Conservation (phyloP, 2,888 invertebrate species). For the Xanthia icteritia region DNA sequence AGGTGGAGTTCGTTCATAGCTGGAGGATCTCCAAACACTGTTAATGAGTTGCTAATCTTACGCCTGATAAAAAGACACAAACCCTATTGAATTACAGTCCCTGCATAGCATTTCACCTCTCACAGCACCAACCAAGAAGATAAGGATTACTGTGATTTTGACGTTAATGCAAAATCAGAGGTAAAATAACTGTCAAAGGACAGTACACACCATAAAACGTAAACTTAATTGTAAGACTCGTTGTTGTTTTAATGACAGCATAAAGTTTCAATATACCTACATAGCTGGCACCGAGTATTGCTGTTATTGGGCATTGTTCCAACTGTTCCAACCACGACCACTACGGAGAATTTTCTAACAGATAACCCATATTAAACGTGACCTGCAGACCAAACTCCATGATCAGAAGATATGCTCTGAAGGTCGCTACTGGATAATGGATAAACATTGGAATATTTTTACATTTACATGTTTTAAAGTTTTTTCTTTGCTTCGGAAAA, state of each 20-base stretch:
- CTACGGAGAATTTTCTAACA: constrained; percentile 22
- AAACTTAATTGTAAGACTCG: constrained; percentile 6
- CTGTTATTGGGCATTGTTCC: constrained; percentile 41
- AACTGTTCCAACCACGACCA: constrained; percentile 26
- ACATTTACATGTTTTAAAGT: background rate
- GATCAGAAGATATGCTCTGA: background rate
- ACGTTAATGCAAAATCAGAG: background rate
- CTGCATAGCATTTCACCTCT: background rate
- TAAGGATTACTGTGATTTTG: background rate
- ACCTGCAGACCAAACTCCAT: constrained; percentile 25
- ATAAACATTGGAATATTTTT: constrained; percentile 2
- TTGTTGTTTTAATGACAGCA: constrained; percentile 19
- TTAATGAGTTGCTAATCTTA: background rate
- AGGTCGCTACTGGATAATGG: background rate
- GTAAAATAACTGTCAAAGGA: background rate
- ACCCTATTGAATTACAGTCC: background rate
- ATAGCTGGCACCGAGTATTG: constrained; percentile 19
- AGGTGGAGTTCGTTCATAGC: too few species aligned
- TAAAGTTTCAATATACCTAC: constrained; percentile 37
- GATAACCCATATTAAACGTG: constrained; percentile 44
- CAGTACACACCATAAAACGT: background rate
- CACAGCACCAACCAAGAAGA: too few species aligned
- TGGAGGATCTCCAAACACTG: background rate
- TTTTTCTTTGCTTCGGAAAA: background rate
- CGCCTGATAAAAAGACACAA: background rate